phyloP scores from a whole-genome alignment of 1,140 invertebrate species.

The Harlomillsia oculata region DNA sequence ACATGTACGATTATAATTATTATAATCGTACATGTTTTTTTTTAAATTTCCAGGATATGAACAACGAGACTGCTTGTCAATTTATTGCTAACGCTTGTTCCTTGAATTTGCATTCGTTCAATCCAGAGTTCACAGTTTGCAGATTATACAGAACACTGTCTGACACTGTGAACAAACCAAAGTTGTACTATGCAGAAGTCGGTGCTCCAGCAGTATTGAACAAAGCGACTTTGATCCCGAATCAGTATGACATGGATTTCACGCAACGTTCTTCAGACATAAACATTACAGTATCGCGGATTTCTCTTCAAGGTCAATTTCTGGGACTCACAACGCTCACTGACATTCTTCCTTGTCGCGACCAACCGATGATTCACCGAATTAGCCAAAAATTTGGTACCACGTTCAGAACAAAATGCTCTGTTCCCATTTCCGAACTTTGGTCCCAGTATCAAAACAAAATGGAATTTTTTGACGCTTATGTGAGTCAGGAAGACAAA shows the following conservation, averaged over 20 bases:
- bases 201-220: conserved; percentile 44
- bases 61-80: conserved; percentile 52
- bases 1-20: no score
- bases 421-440: conserved; percentile 14
- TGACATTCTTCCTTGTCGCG: conserved; percentile 29
- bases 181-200: conserved; percentile 49
- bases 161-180: conserved; percentile 42
- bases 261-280: conserved; percentile 8
- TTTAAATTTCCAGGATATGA: conserved; percentile 42
- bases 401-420: conserved; percentile 36
- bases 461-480: conserved; percentile 32
- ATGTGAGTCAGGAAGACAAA: conserved; percentile 16
- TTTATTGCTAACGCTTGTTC: conserved; percentile 59
- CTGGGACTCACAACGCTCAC: conserved; percentile 37
- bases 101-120: conserved; percentile 48
- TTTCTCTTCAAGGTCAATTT: conserved; percentile 39
- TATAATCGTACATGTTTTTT: no score
- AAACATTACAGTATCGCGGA: conserved; percentile 39
- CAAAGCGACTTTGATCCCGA: conserved; percentile 43
- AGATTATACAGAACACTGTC: conserved; percentile 43
- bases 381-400: conserved; percentile 37
- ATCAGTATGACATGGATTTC: conserved; percentile 45
- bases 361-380: conserved; percentile 4
- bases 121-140: conserved; percentile 45
- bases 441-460: conserved; percentile 14